Conservation (phyloP, 2,113 vertebrate genomes). For the Myocastor coypus region DNA sequence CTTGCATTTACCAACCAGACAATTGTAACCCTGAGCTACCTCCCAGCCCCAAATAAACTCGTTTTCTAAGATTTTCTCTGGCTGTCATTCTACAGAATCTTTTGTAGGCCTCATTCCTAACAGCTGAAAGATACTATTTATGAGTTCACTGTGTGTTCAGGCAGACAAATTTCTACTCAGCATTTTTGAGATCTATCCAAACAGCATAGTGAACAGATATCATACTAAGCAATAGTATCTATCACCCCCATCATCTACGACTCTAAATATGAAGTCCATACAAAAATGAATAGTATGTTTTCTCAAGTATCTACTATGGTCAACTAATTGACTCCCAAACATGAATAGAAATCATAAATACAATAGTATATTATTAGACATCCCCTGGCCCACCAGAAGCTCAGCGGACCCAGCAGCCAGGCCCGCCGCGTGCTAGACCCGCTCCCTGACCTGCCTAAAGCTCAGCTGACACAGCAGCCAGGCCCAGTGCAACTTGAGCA, state of each 20-base stretch:
- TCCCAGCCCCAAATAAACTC: no score
- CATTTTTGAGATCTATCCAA: not conserved
- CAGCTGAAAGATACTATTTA: not conserved
- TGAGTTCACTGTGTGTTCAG: not conserved
- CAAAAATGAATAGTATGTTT: not conserved
- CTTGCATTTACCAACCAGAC: no score
- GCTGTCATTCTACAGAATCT: not conserved
- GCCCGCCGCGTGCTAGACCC: no score
- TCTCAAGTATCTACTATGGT: not conserved
- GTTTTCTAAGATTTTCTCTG: not conserved
- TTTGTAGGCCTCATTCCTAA: not conserved
- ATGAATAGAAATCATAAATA: not conserved
- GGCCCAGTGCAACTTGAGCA: no score
- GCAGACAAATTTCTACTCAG: conserved; percentile 30
- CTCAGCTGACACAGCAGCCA: no score
- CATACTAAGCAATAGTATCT: not conserved
- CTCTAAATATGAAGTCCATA: not conserved
- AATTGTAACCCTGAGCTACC: no score
- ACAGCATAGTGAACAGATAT: not conserved
- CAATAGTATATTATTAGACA: not conserved
- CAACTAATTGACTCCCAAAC: not conserved
- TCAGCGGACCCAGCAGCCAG: no score
- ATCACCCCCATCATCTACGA: not conserved
- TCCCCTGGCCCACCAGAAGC: no score
- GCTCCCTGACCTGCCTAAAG: no score